These are phyloP conservation scores for Metopolophium dirhodum DNA, from an alignment of 1,140 invertebrate species.

Conservation along the genomic window DNA sequence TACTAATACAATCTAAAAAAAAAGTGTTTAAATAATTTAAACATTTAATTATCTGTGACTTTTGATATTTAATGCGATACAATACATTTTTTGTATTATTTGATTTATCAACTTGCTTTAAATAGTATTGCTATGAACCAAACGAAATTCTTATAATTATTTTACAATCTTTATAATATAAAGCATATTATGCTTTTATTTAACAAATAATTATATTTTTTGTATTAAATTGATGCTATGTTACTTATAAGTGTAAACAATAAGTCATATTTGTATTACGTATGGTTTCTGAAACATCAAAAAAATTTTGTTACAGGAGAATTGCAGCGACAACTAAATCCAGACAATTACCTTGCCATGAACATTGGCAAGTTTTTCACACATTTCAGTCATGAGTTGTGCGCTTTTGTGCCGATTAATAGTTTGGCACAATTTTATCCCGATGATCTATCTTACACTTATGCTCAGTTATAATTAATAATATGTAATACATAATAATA, in stretches of 20 bases:
- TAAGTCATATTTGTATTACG: not conserved
- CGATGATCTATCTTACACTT: not conserved
- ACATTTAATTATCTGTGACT: no score
- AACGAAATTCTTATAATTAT: not conserved
- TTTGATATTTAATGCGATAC: no score
- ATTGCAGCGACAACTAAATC: not conserved
- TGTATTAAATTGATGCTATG: not conserved
- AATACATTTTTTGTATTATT: not conserved
- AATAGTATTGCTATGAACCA: not conserved
- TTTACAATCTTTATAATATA: not conserved
- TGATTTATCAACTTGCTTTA: not conserved
- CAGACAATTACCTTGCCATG: not conserved
- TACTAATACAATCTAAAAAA: not conserved
- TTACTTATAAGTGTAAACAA: not conserved
- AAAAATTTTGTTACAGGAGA: conserved; percentile 13
- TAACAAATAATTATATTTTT: not conserved
- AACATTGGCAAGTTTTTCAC: conserved; percentile 32
- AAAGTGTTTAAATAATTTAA: no score
- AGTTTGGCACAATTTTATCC: conserved; percentile 26
- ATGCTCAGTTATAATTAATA: no score
- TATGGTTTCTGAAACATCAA: not conserved
- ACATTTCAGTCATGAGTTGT: not conserved
- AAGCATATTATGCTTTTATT: not conserved
- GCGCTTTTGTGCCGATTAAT: not conserved
- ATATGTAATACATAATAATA: no score